Conservation (phyloP, 2,888 invertebrate genomes). For the Pyralis farinalis region DNA sequence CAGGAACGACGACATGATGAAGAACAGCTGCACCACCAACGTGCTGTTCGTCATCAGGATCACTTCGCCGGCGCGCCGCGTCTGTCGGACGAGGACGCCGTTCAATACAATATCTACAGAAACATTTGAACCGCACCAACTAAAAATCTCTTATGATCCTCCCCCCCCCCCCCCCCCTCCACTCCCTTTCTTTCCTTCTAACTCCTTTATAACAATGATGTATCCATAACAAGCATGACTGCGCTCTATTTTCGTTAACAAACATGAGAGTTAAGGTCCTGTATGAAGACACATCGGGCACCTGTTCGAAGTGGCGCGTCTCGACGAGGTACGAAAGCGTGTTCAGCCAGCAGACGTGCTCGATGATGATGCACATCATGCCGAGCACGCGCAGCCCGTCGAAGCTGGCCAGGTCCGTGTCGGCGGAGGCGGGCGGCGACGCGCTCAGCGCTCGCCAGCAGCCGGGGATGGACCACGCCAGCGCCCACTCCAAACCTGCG, state of each 20-base stretch:
- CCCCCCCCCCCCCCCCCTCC: no score
- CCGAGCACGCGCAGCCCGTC: slow-evolving; percentile 67
- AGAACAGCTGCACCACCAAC: slow-evolving; percentile 71
- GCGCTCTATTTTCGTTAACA: no score
- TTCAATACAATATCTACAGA: no score
- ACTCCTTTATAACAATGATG: no score
- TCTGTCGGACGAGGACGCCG: no score
- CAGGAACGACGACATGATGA: slow-evolving; percentile 69
- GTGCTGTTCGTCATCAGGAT: slow-evolving; percentile 68
- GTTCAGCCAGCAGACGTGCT: slow-evolving; percentile 70
- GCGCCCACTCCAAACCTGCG: slow-evolving; percentile 43
- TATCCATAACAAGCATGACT: no score
- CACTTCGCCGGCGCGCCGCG: slow-evolving; percentile 48
- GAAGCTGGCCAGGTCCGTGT: slow-evolving; percentile 51
- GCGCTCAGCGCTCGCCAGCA: slow-evolving; percentile 47
- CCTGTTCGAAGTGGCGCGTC: slow-evolving; percentile 28
- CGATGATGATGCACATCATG: slow-evolving; percentile 68
- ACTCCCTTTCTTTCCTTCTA: no score
- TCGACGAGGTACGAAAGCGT: slow-evolving; percentile 54
- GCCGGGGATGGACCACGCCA: slow-evolving; percentile 55
- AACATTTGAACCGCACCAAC: no score
- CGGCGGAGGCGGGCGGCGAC: slow-evolving; percentile 31
- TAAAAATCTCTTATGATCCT: no score
- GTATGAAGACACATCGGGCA: no score
- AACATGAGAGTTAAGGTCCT: no score